Base-by-base conservation (phyloP, 2,888 invertebrate genomes). In the Philaethria dido region DNA sequence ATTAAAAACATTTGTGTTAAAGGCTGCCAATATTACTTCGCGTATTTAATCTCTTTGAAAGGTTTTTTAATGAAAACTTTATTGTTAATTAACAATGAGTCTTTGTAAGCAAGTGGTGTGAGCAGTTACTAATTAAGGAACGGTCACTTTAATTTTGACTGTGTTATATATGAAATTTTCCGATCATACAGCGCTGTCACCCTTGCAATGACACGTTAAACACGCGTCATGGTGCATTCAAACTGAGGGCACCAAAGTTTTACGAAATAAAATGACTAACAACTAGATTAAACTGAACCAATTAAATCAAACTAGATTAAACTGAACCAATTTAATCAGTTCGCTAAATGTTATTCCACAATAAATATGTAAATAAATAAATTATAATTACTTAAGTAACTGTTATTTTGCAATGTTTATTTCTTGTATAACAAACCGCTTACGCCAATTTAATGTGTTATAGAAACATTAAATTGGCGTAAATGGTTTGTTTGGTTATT, bases 201-300 rank as follows among this genome's bases (percentile, higher is more conserved):
- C n/a, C 18, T 14, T 14, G 42, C 22, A 57, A 57, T n/a, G 25
- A 11, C 42, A 42, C 13, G 42, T 57, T 39, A 42, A 57, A 11
- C 11, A 39, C 39, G 42, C 22, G 39, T 42, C 57, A 57, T 42
- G 57, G 39, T 39, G 55, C 39, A 57, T 39, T 22, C 22, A 22
- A n/a, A 39, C 22, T 5, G 11, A 25, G 5, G 14, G n/a, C 22
- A 16, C 16, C 11, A 57, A 22, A 42, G 2, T 42, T 1, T 42
- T 0, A 22, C 0, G 39, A 42, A 57, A 57, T 42, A 42, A 9
- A 25, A n/a, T n/a, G n/a, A 16, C n/a, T 29, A 52, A 16, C 16
- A 52, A 33, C 52, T 42, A 39, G n/a, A n/a, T n/a, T n/a, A n/a
- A n/a, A n/a, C n/a, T n/a, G n/a, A n/a, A n/a, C n/a, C n/a, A n/a